These are phyloP conservation scores for Phyto melanocephala DNA, from an alignment of 2,888 invertebrate genomes.

Conservation along the genomic window DNA sequence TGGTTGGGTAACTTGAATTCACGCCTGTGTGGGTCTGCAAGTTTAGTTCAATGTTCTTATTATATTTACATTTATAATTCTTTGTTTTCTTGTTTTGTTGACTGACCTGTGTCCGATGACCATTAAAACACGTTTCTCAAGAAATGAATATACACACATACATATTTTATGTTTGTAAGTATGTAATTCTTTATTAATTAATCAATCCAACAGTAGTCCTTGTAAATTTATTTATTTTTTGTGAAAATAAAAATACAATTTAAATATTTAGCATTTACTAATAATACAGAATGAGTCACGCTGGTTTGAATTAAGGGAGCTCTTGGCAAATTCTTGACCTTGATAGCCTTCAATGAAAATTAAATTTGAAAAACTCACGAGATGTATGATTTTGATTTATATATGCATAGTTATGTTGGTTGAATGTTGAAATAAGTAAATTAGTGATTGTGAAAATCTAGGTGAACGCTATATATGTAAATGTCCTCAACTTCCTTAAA, in stretches of 20 bases:
- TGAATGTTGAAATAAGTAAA: background rate
- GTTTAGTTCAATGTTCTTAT: conserved; percentile 44
- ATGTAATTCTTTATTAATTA: conserved; percentile 42
- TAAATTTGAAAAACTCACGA: conserved; percentile 55
- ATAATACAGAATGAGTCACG: conserved; percentile 48
- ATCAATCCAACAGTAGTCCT: conserved; percentile 30
- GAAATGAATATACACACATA: conserved; percentile 8
- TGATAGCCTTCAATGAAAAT: conserved; percentile 45
- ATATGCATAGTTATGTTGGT: background rate
- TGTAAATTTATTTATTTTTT: conserved; percentile 13
- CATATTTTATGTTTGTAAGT: background rate
- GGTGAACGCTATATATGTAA: background rate
- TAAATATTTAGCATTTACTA: conserved; percentile 51
- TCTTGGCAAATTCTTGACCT: conserved; percentile 51
- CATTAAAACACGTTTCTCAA: background rate
- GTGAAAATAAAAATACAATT: background rate
- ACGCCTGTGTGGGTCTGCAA: background rate
- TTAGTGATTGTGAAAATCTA: too few species aligned
- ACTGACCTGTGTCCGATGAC: background rate
- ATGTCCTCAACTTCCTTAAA: background rate
- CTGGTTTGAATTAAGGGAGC: background rate
- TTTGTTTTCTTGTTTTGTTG: conserved; percentile 17
- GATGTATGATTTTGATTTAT: conserved; percentile 34
- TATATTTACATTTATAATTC: conserved; percentile 29
- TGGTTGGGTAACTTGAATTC: too few species aligned